Conservation (phyloP, 2,888 invertebrate genomes). For the Catocala sponsa region DNA sequence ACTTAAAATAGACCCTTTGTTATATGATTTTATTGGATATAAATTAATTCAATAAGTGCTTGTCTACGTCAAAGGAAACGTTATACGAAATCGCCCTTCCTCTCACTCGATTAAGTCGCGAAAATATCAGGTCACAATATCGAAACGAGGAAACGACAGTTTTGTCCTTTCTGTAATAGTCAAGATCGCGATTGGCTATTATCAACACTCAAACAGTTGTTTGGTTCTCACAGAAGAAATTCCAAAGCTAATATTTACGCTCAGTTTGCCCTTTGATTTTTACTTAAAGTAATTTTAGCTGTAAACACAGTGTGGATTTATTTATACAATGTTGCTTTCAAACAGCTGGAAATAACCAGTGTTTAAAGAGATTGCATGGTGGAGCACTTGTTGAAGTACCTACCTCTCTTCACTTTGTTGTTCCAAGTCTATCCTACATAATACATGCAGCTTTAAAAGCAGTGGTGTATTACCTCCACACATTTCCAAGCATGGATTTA, state of each 20-base stretch:
- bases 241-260: slow-evolving; percentile 33
- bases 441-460: no score
- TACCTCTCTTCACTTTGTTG: no score
- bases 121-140: slow-evolving; percentile 12
- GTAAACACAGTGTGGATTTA: slow-evolving; percentile 14
- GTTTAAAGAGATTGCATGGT: no score
- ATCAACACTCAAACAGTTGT: slow-evolving; percentile 11
- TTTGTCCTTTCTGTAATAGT: slow-evolving; percentile 13
- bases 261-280: slow-evolving; percentile 22
- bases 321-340: background rate
- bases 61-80: slow-evolving; percentile 22
- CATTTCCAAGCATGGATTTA: no score
- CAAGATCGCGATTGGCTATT: background rate
- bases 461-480: no score
- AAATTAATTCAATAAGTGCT: slow-evolving; percentile 16
- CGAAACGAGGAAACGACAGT: slow-evolving; percentile 10
- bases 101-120: slow-evolving; percentile 23
- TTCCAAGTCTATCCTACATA: no score
- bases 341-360: no score
- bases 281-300: slow-evolving; percentile 22
- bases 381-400: no score
- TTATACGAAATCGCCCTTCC: slow-evolving; percentile 18
- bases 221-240: slow-evolving; percentile 10
- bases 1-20: slow-evolving; percentile 1
- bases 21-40: background rate